Evolutionary conservation across 1,140 invertebrate genomes (phyloP).

Genomic region (Physella acuta): DNA sequence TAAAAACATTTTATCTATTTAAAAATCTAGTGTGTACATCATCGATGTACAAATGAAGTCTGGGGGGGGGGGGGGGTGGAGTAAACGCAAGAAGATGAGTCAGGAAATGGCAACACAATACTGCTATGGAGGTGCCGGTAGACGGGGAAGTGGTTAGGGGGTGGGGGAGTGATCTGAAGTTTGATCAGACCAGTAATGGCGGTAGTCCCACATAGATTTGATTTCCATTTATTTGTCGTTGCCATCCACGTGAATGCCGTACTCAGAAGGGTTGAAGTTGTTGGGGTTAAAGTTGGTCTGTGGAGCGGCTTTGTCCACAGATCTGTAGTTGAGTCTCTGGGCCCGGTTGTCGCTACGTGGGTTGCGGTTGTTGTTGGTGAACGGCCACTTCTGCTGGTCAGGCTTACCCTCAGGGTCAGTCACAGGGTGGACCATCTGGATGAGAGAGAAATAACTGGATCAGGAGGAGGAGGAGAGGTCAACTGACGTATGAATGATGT

Average conservation of each 20-base stretch:
- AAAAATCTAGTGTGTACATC: background rate
- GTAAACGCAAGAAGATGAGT: no score
- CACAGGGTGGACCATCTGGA: background rate
- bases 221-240: no score
- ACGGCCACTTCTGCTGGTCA: background rate
- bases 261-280: background rate
- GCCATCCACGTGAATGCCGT: background rate
- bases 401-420: constrained; percentile 4
- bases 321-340: background rate
- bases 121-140: background rate
- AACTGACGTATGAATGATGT: no score
- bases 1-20: background rate
- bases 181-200: no score
- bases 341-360: background rate
- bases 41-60: no score
- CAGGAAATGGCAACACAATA: background rate
- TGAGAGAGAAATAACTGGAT: no score
- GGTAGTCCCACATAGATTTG: no score
- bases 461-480: no score
- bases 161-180: no score
- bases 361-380: constrained; percentile 4
- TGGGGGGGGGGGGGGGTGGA: no score
- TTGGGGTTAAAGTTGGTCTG: background rate
- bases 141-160: no score
- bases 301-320: background rate